Evolutionary conservation across 2,888 invertebrate genomes (phyloP).

Genomic region (Oligia strigilis): DNA sequence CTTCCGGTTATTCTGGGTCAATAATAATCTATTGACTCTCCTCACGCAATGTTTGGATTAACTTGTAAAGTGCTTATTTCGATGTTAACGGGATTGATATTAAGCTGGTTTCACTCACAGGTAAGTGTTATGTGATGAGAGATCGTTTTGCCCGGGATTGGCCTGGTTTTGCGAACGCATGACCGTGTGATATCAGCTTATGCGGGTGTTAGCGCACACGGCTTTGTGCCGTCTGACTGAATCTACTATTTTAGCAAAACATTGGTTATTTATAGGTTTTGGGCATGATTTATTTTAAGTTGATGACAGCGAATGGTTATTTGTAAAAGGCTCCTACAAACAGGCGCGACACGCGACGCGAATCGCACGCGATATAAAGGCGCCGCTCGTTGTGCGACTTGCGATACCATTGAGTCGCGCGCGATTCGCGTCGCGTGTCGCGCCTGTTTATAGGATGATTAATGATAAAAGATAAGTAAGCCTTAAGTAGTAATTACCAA

Average conservation of each 20-base stretch:
- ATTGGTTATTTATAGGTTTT: too few species aligned
- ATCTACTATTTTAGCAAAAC: too few species aligned
- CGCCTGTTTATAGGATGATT: background rate
- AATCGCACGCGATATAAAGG: too few species aligned
- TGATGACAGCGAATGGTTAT: background rate
- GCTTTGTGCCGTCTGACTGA: background rate
- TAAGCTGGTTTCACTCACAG: background rate
- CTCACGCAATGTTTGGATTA: constrained; percentile 37
- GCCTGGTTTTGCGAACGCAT: background rate
- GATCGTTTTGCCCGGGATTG: background rate
- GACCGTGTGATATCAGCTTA: background rate
- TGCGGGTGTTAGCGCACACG: background rate
- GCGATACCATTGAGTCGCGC: too few species aligned
- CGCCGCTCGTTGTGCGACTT: too few species aligned
- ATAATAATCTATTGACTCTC: constrained; percentile 33
- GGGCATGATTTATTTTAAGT: background rate
- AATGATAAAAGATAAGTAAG: background rate
- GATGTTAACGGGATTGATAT: constrained; percentile 15
- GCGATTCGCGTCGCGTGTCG: too few species aligned
- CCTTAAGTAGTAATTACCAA: too few species aligned
- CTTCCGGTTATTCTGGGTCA: constrained; percentile 10
- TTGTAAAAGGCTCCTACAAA: background rate
- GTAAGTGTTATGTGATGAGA: constrained; percentile 1
- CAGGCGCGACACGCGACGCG: too few species aligned
- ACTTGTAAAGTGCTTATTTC: constrained; percentile 22